phyloP scores from a whole-genome alignment of 2,888 invertebrate genomes.

The Macrosoma leucophasiata region DNA sequence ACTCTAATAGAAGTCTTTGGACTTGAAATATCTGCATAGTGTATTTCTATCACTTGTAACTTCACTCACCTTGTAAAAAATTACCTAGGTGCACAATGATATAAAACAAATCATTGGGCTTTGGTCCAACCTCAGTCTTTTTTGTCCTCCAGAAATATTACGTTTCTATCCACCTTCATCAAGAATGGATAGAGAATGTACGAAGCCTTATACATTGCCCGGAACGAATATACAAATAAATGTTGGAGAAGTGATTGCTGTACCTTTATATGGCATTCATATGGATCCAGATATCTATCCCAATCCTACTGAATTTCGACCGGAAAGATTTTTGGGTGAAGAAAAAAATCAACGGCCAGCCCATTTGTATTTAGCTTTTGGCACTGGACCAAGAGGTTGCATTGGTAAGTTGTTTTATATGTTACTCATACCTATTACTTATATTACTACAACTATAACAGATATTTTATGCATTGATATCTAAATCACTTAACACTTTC shows the following conservation, averaged over 20 bases:
- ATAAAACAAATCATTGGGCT: too few relatives aligned
- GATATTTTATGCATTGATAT: too few relatives aligned
- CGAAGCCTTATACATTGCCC: slow-evolving; percentile 70
- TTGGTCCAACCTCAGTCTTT: too few relatives aligned
- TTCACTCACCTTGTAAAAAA: too few relatives aligned
- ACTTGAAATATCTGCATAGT: too few relatives aligned
- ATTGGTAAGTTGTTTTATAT: slow-evolving; percentile 67
- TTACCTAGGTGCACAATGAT: too few relatives aligned
- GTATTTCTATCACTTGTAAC: too few relatives aligned
- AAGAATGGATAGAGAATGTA: slow-evolving; percentile 69
- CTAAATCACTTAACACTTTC: too few relatives aligned
- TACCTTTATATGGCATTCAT: slow-evolving; percentile 69
- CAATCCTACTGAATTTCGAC: slow-evolving; percentile 68
- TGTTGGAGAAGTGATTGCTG: slow-evolving; percentile 58
- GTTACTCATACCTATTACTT: too few relatives aligned
- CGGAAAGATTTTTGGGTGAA: slow-evolving; percentile 73
- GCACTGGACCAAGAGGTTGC: slow-evolving; percentile 69
- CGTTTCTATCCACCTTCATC: slow-evolving; percentile 75
- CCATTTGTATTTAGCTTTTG: slow-evolving; percentile 71
- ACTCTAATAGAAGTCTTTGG: too few relatives aligned
- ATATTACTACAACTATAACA: too few relatives aligned
- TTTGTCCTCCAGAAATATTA: slow-evolving; percentile 71
- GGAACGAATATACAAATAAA: slow-evolving; percentile 57
- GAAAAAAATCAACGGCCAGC: slow-evolving; percentile 66
- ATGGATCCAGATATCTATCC: slow-evolving; percentile 73